Evolutionary conservation across 2,113 vertebrate genomes (phyloP).

Genomic region (Vimba vimba): DNA sequence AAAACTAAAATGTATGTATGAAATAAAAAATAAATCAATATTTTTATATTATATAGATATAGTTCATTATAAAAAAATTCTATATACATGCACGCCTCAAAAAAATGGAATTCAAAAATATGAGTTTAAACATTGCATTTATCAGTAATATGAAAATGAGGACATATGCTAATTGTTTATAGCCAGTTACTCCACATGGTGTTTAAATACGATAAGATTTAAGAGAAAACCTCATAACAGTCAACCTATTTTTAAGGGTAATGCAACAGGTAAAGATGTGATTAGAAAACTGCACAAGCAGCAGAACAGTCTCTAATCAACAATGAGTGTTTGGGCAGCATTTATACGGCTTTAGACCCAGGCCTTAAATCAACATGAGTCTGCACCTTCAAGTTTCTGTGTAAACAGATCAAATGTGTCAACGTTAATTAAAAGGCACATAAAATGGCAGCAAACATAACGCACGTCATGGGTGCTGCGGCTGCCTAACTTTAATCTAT

Average conservation of each 20-base stretch:
- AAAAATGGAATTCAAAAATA: too few relatives aligned
- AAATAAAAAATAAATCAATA: background rate
- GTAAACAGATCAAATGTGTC: constrained; percentile 16
- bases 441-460: constrained; percentile 13
- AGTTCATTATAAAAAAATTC: background rate
- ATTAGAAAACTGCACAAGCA: constrained; percentile 7
- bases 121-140: background rate
- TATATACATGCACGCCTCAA: too few relatives aligned
- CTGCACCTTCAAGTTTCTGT: background rate
- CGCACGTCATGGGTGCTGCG: background rate
- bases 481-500: background rate
- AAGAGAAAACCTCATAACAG: background rate
- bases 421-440: background rate
- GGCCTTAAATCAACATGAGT: constrained; percentile 24
- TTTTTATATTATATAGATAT: background rate
- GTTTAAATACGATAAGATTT: background rate
- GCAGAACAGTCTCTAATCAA: constrained; percentile 31
- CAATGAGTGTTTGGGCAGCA: constrained; percentile 36
- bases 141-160: background rate
- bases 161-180: background rate
- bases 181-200: background rate
- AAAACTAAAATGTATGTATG: background rate
- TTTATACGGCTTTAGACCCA: constrained; percentile 16
- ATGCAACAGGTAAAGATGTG: background rate
- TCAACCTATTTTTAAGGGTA: background rate